Evolutionary conservation across 2,797 vertebrate species (phyloP).

Genomic region (Falco cherrug): DNA sequence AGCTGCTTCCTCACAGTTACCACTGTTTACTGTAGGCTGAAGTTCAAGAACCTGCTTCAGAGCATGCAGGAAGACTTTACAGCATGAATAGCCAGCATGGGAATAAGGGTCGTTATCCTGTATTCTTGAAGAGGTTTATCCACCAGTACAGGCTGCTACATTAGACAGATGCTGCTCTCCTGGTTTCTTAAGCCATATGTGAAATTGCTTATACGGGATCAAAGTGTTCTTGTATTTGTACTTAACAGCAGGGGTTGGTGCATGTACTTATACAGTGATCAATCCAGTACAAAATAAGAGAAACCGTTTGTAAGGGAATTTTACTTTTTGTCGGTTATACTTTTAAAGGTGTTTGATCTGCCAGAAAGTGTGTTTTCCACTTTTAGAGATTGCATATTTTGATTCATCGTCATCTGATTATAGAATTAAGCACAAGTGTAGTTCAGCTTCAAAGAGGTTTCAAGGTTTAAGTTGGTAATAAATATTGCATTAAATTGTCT

Average conservation of each 20-base stretch:
- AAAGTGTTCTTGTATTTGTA: background rate
- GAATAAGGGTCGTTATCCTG: background rate
- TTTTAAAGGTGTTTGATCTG: background rate
- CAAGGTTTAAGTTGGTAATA: background rate
- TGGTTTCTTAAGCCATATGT: background rate
- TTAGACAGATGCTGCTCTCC: background rate
- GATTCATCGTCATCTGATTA: background rate
- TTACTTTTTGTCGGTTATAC: background rate
- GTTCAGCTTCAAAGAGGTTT: background rate
- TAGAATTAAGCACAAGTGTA: background rate
- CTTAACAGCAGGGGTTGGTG: background rate
- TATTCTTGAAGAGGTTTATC: background rate
- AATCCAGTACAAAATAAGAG: background rate
- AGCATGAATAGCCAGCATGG: background rate
- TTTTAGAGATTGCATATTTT: background rate
- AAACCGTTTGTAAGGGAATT: background rate
- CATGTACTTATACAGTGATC: rapidly evolving
- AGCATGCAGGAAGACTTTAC: background rate
- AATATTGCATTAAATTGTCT: conserved; percentile 17
- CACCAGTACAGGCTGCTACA: background rate
- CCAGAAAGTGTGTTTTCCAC: background rate
- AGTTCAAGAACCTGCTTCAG: background rate
- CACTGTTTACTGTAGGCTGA: background rate
- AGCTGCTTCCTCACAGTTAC: background rate
- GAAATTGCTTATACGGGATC: background rate